Percentiles rank a stretch among this genome's conserved stretches.
Evolutionary conservation across 23 tunicate species (phyloP).

Genomic region (Phallusia fumigata): DNA sequence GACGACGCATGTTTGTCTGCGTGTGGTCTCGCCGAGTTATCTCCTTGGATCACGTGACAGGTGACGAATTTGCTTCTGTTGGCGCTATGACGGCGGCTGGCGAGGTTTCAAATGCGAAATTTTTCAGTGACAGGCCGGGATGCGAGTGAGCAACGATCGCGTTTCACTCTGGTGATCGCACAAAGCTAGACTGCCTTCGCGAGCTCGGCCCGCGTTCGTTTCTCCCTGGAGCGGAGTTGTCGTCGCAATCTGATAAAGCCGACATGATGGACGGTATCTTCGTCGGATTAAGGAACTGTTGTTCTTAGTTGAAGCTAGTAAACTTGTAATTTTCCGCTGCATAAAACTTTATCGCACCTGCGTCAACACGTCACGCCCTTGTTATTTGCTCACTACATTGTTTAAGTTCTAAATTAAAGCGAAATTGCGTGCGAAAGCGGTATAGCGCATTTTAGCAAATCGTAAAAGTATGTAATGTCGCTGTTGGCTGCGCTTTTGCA

Average conservation of each 20-base stretch:
- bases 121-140: background rate
- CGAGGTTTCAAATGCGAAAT: background rate
- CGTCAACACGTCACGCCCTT: background rate
- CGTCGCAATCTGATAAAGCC: conserved; percentile 5
- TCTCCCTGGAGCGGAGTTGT: background rate
- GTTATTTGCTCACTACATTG: background rate
- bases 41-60: too few relatives aligned
- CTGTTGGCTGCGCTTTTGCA: background rate
- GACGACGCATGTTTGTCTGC: too few relatives aligned
- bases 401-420: background rate
- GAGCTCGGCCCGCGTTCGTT: background rate
- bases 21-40: too few relatives aligned
- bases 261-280: conserved; percentile 11
- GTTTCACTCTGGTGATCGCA: background rate
- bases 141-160: background rate
- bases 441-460: too few relatives aligned
- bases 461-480: background rate
- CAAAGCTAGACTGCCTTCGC: background rate
- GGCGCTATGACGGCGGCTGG: too few relatives aligned
- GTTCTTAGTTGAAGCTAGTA: background rate
- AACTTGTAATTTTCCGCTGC: conserved; percentile 5
- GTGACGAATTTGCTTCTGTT: too few relatives aligned
- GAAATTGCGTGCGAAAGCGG: background rate
- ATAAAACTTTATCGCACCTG: background rate
- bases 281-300: background rate